phyloP scores from a whole-genome alignment of 2,113 vertebrate genomes.

The Anhinga rufa region DNA sequence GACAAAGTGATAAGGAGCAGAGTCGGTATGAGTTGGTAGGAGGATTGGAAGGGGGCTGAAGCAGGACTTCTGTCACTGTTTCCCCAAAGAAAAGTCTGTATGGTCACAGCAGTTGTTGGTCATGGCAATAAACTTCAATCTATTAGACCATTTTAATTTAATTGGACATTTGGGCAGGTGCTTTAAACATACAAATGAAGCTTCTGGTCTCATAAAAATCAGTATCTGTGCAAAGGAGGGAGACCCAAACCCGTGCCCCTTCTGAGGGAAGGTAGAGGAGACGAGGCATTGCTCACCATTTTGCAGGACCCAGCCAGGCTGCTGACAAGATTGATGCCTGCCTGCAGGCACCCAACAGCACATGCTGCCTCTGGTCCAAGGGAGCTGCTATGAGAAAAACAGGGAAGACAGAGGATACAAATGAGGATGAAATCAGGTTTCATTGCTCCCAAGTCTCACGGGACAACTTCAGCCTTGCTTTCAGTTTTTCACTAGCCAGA shows the following conservation, averaged over 20 bases:
- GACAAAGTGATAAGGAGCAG: not conserved
- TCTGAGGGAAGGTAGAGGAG: not conserved
- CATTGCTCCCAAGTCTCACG: fast-evolving
- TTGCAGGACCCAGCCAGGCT: not conserved
- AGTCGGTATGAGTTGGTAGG: not conserved
- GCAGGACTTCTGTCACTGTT: not conserved
- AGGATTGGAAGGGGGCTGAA: not conserved
- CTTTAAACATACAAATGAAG: not conserved
- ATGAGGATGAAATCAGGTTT: not conserved
- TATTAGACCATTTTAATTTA: not conserved
- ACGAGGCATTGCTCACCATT: not conserved
- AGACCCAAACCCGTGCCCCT: not conserved
- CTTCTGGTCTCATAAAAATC: not conserved
- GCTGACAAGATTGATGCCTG: no score
- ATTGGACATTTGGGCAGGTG: not conserved
- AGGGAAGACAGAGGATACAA: not conserved
- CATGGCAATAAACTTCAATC: not conserved
- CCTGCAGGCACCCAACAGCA: not conserved
- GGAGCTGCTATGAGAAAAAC: not conserved
- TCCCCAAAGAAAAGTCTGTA: not conserved
- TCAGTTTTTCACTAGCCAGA: not conserved
- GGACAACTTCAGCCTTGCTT: not conserved
- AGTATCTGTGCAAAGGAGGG: not conserved
- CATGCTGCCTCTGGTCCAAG: not conserved
- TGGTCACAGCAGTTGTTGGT: not conserved